Percentiles rank a stretch among this genome's conserved stretches.
phyloP scores from a whole-genome alignment of 2,797 vertebrate species.

The Poeciliopsis turneri region DNA sequence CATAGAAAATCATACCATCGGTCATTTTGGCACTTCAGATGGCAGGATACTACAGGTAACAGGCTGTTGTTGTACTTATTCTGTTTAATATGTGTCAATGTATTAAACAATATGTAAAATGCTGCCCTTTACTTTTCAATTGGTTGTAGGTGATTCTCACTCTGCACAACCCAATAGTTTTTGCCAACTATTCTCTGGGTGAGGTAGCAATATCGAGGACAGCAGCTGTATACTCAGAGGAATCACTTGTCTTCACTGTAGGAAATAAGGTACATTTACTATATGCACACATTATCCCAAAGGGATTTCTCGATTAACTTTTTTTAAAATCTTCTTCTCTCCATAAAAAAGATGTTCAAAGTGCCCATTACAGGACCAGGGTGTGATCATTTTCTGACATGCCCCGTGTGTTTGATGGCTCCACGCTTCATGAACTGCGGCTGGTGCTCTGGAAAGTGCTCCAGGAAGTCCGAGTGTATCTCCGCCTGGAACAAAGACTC shows the following conservation, averaged over 20 bases:
- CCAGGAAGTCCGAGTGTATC: conserved; percentile 75
- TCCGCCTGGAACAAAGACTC: conserved; percentile 81
- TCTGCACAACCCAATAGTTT: conserved; percentile 75
- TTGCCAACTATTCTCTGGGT: conserved; percentile 92
- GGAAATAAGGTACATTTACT: conserved; percentile 85
- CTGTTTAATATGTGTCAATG: background rate
- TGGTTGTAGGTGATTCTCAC: conserved; percentile 86
- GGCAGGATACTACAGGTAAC: conserved; percentile 91
- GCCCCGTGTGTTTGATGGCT: conserved; percentile 84
- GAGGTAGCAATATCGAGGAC: conserved; percentile 75
- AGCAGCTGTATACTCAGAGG: conserved; percentile 72
- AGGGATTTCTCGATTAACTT: background rate
- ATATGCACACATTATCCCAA: background rate
- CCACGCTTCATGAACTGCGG: conserved; percentile 92
- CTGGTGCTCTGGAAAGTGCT: conserved; percentile 87
- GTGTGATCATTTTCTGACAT: conserved; percentile 90
- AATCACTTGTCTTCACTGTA: conserved; percentile 84
- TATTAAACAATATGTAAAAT: background rate
- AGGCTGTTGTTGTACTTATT: background rate
- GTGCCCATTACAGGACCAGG: conserved; percentile 88
- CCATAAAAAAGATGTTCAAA: conserved; percentile 82
- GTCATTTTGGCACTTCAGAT: conserved; percentile 89
- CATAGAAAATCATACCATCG: conserved; percentile 84
- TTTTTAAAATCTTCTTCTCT: background rate
- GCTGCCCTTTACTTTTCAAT: conserved; percentile 13